These are phyloP conservation scores for Mormyrus iriodes DNA, from an alignment of 2,113 vertebrate genomes.

Conservation along the genomic window DNA sequence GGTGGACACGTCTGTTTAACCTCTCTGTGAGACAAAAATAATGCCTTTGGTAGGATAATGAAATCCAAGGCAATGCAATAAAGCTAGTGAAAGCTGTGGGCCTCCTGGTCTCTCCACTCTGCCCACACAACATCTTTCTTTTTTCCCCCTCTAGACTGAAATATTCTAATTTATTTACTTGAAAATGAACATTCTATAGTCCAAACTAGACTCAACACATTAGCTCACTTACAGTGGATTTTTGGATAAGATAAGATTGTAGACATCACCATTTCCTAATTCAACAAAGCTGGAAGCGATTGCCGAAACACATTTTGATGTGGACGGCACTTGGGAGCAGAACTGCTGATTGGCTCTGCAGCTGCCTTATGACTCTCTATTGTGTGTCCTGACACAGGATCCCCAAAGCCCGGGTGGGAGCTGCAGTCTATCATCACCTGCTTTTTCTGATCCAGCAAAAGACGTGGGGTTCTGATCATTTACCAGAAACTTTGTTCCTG, in stretches of 20 bases:
- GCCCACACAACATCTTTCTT: slow-evolving; percentile 9
- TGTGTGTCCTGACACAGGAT: neutral
- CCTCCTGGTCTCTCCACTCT: neutral
- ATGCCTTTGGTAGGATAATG: slow-evolving; percentile 38
- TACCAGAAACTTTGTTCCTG: neutral
- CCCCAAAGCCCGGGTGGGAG: neutral
- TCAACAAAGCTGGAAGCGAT: neutral
- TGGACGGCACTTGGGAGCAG: neutral
- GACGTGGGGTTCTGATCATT: neutral
- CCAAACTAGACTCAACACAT: slow-evolving; percentile 31
- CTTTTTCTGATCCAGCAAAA: neutral
- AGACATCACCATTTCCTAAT: neutral
- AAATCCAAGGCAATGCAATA: slow-evolving; percentile 37
- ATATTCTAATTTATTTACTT: slow-evolving; percentile 14
- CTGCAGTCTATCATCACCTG: neutral
- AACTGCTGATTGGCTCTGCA: neutral
- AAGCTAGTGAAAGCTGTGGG: slow-evolving; percentile 21
- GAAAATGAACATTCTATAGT: slow-evolving; percentile 13
- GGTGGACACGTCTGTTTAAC: slow-evolving; percentile 32
- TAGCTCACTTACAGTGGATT: slow-evolving; percentile 1
- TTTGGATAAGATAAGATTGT: neutral
- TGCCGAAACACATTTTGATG: neutral
- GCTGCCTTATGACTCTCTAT: neutral
- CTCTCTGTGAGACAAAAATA: slow-evolving; percentile 32
- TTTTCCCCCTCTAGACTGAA: neutral